Evolutionary conservation across 2,888 invertebrate species (phyloP), one percentile per base, ranked within the genome.

Genomic region (Oscheius sp.): DNA sequence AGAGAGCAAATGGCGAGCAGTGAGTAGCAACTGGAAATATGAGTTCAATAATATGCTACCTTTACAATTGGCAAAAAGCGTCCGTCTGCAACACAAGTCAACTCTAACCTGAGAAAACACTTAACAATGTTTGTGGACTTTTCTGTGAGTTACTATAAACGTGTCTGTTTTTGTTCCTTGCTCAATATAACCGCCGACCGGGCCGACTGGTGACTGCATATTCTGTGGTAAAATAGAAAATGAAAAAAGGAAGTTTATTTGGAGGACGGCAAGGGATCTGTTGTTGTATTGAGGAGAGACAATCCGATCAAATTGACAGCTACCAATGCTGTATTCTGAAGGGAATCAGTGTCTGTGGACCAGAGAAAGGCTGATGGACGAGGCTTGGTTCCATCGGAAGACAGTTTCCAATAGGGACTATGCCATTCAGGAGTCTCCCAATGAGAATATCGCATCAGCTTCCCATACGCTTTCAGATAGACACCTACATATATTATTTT

Each of bases 381-480:
- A 7, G 80, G 76, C 29, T 62, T 50, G 5, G 42, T 29, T n/a
- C 13, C 13, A 50, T 70, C 55, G 75, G 57, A 47, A 74, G 75
- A 42, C 3, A 87, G 77, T 32, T 83, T 81, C 87, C 87, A 87
- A 68, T 86, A 87, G 53, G 84, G 84, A 37, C 80, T 75, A 62
- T 87, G 87, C 79, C 85, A 84, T 71, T 84, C 81, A n/a, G 86
- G 82, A 32, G 87, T 87, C 71, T 84, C 82, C 68, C 78, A 79
- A 75, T 87, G 86, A 58, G 87, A 84, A 62, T 85, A 83, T 10
- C 81, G 80, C 33, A 87, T 77, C 51, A 87, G 79, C 32, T 83
- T 81, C 29, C 85, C 84, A 79, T 87, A 87, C 71, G 80, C 82
- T 21, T 87, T 85, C 33, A 86, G 86, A 74, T 87, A 87, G 68